Evolutionary conservation across 2,888 invertebrate species (phyloP), one percentile per base, ranked within the genome.

Genomic region (Zootermopsis nevadensis): DNA sequence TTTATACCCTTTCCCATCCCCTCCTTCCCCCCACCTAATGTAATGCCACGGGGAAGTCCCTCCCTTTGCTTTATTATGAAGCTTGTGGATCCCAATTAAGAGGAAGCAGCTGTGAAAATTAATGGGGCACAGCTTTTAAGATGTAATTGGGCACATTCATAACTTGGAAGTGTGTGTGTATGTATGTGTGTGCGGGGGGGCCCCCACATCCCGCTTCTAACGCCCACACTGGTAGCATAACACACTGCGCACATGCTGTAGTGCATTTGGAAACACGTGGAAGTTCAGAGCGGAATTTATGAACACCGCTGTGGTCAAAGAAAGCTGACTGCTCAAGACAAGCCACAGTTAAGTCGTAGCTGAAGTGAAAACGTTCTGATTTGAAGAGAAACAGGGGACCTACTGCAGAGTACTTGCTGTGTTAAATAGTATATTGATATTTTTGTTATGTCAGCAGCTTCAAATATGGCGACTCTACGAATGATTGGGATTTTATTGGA

Each of bases 71-170:
- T 91, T 91, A 91, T 91, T 91, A 91, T 91, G 91, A 90, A 90
- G 89, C 90, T 90, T 89, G 86, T 90, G 90, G 90, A 90, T 91
- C 90, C 91, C 91, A 92, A 92, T 92, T 92, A 92, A 91, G 91
- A 91, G 90, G 91, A 91, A 91, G 91, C 92, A 91, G 91, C 92
- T 92, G 92, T 91, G 91, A 91, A 91, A 91, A 91, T 91, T 91
- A 92, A 92, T 91, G 91, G 91, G 90, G 91, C 91, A 91, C 91
- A 90, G 91, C 91, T 91, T 92, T 91, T 91, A 91, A 92, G 91
- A 91, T 91, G 91, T 92, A 92, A 92, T 92, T 92, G 92, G 91
- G 90, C 90, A 91, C 92, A 91, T 92, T 92, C 91, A 92, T 92
- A 92, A 92, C 90, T 90, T 89, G 88, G 88, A 30, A 60, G 82